These are phyloP conservation scores for Chelonoidis abingdonii DNA, from an alignment of 2,113 vertebrate genomes.

Conservation along the genomic window DNA sequence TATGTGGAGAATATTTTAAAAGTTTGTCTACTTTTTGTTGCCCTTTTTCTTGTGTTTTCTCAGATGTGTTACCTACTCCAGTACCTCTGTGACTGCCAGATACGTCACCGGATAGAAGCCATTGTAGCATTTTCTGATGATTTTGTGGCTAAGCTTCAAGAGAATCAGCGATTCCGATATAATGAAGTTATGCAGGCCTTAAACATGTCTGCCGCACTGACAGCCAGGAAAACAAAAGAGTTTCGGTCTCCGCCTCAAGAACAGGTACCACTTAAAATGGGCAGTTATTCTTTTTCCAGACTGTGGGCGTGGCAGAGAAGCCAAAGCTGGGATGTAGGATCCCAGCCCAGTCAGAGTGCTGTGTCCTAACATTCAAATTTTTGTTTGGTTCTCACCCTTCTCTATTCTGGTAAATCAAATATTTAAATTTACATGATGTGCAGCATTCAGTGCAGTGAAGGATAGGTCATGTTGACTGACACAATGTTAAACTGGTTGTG, in stretches of 20 bases:
- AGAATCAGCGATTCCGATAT: slow-evolving; percentile 96
- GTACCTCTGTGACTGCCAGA: slow-evolving; percentile 96
- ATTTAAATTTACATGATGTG: background rate
- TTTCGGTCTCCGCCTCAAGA: slow-evolving; percentile 96
- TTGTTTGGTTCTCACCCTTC: background rate
- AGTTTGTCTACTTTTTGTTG: background rate
- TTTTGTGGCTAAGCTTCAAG: slow-evolving; percentile 94
- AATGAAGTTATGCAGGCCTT: slow-evolving; percentile 98
- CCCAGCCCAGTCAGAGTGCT: background rate
- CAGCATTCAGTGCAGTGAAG: background rate
- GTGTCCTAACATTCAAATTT: background rate
- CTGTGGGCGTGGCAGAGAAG: background rate
- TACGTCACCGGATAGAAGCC: slow-evolving; percentile 95
- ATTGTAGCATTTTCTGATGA: slow-evolving; percentile 96
- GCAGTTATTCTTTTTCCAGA: background rate
- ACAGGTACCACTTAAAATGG: slow-evolving; percentile 81
- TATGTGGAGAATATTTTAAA: background rate
- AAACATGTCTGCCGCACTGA: slow-evolving; percentile 97
- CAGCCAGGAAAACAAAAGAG: slow-evolving; percentile 96
- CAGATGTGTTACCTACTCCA: slow-evolving; percentile 98
- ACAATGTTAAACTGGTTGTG: too few relatives aligned
- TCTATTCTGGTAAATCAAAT: background rate
- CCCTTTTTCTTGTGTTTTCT: background rate
- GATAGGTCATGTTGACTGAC: background rate
- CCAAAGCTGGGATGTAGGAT: background rate